Percentiles rank a stretch among this genome's conserved stretches.
Conservation (phyloP, 2,113 vertebrate genomes). For the Thamnophis sirtalis region DNA sequence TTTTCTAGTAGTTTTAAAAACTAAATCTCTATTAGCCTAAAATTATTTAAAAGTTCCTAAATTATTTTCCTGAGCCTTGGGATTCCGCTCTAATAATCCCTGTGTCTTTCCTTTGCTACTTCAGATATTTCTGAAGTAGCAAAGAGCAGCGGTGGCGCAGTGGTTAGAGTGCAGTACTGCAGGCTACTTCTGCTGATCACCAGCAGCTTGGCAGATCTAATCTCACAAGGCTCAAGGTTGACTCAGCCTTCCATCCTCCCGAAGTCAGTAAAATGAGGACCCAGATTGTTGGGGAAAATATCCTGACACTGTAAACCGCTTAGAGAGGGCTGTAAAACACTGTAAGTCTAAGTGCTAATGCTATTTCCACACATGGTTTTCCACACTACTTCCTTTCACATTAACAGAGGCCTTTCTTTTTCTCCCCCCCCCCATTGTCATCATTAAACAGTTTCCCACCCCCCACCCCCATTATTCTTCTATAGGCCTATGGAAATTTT, state of each 20-base stretch:
- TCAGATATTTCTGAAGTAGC: neutral
- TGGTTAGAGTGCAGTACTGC: too few relatives aligned
- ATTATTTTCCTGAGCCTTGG: neutral
- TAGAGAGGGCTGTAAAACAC: too few relatives aligned
- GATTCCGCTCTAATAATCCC: neutral
- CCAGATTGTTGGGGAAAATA: too few relatives aligned
- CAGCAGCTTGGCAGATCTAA: too few relatives aligned
- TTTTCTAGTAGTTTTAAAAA: neutral
- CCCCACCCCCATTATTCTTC: too few relatives aligned
- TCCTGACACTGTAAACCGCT: too few relatives aligned
- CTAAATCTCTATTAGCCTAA: neutral
- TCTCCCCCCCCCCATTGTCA: neutral
- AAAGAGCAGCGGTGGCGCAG: too few relatives aligned
- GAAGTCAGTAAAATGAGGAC: too few relatives aligned
- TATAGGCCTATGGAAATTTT: neutral
- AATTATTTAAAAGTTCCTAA: neutral
- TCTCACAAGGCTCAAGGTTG: too few relatives aligned
- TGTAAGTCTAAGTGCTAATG: too few relatives aligned
- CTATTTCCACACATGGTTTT: neutral
- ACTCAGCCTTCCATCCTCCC: too few relatives aligned
- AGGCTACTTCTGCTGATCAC: too few relatives aligned
- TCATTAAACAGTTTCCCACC: neutral
- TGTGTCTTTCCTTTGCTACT: neutral
- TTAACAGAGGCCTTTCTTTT: neutral
- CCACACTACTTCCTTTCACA: neutral